These are phyloP conservation scores for Caenorhabditis becei DNA, from an alignment of 2,888 invertebrate genomes.

Conservation along the genomic window DNA sequence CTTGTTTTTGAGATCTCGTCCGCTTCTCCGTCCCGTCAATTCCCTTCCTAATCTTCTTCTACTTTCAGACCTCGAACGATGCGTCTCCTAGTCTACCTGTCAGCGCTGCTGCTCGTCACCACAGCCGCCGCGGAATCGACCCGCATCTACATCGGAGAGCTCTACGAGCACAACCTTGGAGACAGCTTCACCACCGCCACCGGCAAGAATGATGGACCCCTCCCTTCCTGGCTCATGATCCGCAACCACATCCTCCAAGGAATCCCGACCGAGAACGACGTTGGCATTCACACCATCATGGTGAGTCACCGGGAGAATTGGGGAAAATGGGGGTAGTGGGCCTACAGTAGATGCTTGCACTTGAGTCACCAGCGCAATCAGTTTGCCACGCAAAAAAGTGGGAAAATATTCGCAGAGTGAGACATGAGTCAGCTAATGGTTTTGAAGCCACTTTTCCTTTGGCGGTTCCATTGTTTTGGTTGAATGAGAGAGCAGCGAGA, in stretches of 20 bases:
- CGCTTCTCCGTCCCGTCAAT: conserved; percentile 15
- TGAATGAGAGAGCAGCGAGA: background rate
- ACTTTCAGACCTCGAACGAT: conserved; percentile 18
- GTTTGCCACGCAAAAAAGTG: background rate
- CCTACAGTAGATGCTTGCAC: background rate
- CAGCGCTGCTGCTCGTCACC: conserved; percentile 38
- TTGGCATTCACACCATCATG: conserved; percentile 85
- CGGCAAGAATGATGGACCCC: conserved; percentile 51
- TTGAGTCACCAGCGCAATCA: conserved; percentile 7
- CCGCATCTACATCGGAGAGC: conserved; percentile 56
- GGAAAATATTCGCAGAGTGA: background rate
- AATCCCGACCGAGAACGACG: conserved; percentile 82
- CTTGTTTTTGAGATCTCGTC: conserved; percentile 30
- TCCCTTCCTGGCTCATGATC: conserved; percentile 82
- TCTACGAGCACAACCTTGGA: conserved; percentile 45
- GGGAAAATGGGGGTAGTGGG: background rate
- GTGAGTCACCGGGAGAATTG: conserved; percentile 32
- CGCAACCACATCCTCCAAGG: conserved; percentile 59
- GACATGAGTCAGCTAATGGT: conserved; percentile 30
- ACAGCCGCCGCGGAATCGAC: conserved; percentile 13
- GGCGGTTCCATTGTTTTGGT: background rate
- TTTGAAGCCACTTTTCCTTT: background rate
- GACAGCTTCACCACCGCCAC: conserved; percentile 35
- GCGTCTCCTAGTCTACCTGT: conserved; percentile 28
- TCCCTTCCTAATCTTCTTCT: background rate